Base-by-base conservation (phyloP, 2,113 vertebrate species). In the Casuarius casuarius region DNA sequence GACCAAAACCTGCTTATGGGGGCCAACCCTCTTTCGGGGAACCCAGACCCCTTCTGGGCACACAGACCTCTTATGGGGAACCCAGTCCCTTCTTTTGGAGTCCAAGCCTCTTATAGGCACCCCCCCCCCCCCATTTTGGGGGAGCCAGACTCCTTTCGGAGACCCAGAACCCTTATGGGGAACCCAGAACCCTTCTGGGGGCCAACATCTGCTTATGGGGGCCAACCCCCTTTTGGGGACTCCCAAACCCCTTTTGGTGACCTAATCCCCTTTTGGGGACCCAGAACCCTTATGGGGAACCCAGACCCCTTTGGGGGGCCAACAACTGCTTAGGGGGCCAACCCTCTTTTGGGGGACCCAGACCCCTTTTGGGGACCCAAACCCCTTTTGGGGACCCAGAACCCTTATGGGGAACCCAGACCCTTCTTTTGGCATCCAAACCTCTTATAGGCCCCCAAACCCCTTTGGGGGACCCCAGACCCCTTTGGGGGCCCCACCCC, bases 101-200 rank as follows among this genome's bases (percentile, higher is more conserved):
- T 16, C 9, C 7, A 0, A 40, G 75, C 1, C 17, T 7, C 23
- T 51, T 33, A 35, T 0, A 56, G n/a, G 11, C 6, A 22, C n/a
- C 44, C 49, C 21, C 75, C 15, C 17, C 35, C 26, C 26, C n/a
- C n/a, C n/a, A n/a, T 18, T 46, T 70, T 48, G 66, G 33, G 31
- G 66, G 31, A 15, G 20, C 29, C 44, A 46, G 38, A 26, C 31
- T 18, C 11, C 17, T 8, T 12, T 3, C 13, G 8, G 42, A 10
- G 33, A 48, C 21, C 11, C 28, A 38, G 23, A 59, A 16, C 15
- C 10, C 5, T 12, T 61, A 22, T 10, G 8, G 18, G 23, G 10
- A 29, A 16, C 42, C 26, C 51, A n/a, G 21, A 40, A 7, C 12
- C 18, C 9, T 61, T 61, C n/a, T 5, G 26, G 19, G n/a, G 13